Base-by-base conservation (phyloP, 2,797 vertebrate genomes). In the Phataginus tetradactyla region DNA sequence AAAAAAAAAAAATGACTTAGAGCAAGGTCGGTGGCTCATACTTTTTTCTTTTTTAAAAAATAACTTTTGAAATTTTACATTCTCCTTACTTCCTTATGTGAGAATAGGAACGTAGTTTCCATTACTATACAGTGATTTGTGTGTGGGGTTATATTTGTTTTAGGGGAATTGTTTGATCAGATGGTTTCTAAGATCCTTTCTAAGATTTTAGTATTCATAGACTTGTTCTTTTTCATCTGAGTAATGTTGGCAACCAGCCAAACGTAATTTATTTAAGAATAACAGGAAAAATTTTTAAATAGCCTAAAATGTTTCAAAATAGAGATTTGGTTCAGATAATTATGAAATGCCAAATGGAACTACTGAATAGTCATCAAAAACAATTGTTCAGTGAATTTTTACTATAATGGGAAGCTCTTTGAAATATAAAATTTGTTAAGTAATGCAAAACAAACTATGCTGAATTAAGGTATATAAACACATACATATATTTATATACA, bases 321-420 rank as follows among this genome's bases (percentile, higher is more conserved):
- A 71, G 4, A 49, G 71, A 32, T 91, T 66, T 92, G 53, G 59
- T 88, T 91, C 53, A 86, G 87, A 63, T 95, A 94, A 92, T 90
- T 95, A 85, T 72, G 55, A 85, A 84, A 72, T 88, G 18, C 14
- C 15, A n/a, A 53, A 55, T 32, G 72, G 21, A 74, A 57, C 86
- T 92, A 59, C 34, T 71, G 86, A 84, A 74, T 71, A 92, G 55
- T 9, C 42, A 61, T 92, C 17, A 95, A 75, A 86, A 71, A 45
- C 69, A 66, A 81, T 57, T 71, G 11, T 45, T 89, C 68, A 59
- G 85, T 51, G 42, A 90, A 87, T 69, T 81, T 95, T 63, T 96
- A 90, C 64, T 63, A 27, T 80, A 63, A 85, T 88, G 45, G 51
- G 23, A 95, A 90, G 34, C 21, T 69, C 64, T 89, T 78, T 42